Evolutionary conservation across 2,797 vertebrate genomes (phyloP).

Genomic region (Myotis vivesi): DNA sequence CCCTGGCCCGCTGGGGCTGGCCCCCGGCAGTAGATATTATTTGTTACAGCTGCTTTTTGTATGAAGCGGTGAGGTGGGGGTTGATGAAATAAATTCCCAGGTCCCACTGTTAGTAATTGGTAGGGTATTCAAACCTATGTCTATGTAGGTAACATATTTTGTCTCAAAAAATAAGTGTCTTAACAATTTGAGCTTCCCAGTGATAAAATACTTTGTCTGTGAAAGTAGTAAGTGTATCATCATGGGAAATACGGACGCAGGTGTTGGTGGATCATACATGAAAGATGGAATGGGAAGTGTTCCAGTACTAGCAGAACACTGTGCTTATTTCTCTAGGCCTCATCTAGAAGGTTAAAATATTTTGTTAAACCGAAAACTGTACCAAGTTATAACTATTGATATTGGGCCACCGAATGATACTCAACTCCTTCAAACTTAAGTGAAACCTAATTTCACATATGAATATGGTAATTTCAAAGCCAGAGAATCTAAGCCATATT

Average conservation of each 20-base stretch:
- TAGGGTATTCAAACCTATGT: neutral
- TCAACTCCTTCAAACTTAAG: neutral
- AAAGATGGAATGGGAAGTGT: neutral
- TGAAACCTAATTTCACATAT: neutral
- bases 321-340: neutral
- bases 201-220: neutral
- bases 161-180: neutral
- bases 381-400: neutral
- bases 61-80: neutral
- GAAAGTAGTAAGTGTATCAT: neutral
- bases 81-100: neutral
- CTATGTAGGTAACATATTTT: neutral
- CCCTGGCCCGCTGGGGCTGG: too few species aligned
- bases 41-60: neutral
- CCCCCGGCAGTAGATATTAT: neutral
- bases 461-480: slow-evolving; percentile 36
- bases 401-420: slow-evolving; percentile 8
- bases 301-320: too few species aligned
- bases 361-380: neutral
- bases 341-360: neutral
- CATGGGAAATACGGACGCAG: neutral
- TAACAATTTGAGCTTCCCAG: neutral
- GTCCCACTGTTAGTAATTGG: neutral
- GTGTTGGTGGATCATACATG: neutral
- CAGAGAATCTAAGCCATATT: neutral